Percentiles rank a stretch among this genome's conserved stretches.
These are phyloP conservation scores for Hyposoter didymator DNA, from an alignment of 2,888 invertebrate species.

Conservation along the genomic window DNA sequence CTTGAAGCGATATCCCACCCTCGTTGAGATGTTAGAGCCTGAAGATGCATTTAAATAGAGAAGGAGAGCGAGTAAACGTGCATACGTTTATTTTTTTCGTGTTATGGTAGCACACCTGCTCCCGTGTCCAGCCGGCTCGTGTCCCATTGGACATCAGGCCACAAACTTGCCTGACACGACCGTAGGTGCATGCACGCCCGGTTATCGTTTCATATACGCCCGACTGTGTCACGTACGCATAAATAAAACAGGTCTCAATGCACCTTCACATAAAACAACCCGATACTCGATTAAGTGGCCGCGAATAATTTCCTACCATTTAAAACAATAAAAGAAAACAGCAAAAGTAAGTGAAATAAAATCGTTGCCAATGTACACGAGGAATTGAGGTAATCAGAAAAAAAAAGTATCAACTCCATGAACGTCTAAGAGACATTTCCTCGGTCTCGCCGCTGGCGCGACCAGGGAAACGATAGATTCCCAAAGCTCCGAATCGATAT, in stretches of 20 bases:
- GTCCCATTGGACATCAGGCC: slow-evolving; percentile 75
- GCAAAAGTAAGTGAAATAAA: not conserved
- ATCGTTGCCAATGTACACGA: not conserved
- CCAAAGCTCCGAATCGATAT: not conserved
- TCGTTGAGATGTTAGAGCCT: slow-evolving; percentile 24
- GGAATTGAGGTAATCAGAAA: not conserved
- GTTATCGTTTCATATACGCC: slow-evolving; percentile 48
- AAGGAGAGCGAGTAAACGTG: slow-evolving; percentile 54
- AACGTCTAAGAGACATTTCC: not conserved
- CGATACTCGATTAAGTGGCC: slow-evolving; percentile 4
- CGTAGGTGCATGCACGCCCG: slow-evolving; percentile 40
- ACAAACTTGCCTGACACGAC: slow-evolving; percentile 64
- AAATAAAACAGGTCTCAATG: slow-evolving; percentile 28
- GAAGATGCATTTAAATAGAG: slow-evolving; percentile 54
- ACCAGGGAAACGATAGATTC: not conserved
- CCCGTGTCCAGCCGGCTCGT: slow-evolving; percentile 65
- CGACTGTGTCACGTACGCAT: slow-evolving; percentile 18
- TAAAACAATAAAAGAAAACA: not conserved
- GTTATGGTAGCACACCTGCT: slow-evolving; percentile 82
- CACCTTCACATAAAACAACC: slow-evolving; percentile 2
- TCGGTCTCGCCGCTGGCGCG: not conserved
- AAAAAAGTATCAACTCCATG: not conserved
- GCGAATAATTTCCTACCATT: not conserved
- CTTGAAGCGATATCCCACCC: not conserved
- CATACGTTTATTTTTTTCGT: slow-evolving; percentile 30